A percentile compares a stretch with the other conserved stretches of the same genome.
phyloP scores from a whole-genome alignment of 2,888 invertebrate genomes.

The Torymus auratus region DNA sequence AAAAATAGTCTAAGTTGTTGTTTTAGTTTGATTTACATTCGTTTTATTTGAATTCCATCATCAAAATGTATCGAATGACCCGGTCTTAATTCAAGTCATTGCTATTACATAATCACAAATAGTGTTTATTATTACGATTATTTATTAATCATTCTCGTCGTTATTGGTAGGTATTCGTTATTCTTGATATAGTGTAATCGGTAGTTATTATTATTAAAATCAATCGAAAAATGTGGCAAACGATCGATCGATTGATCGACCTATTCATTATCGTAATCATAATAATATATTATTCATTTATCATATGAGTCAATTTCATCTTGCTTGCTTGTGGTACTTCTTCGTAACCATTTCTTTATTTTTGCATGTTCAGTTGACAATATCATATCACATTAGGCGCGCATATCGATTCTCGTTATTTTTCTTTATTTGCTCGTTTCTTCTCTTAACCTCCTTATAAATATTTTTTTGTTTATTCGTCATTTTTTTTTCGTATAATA shows the following conservation, averaged over 20 bases:
- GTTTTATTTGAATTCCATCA: slow-evolving; percentile 76
- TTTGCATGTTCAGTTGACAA: slow-evolving; percentile 65
- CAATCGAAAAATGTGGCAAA: slow-evolving; percentile 65
- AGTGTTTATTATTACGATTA: slow-evolving; percentile 74
- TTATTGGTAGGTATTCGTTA: slow-evolving; percentile 68
- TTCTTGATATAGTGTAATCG: slow-evolving; percentile 62
- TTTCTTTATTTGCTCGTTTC: slow-evolving; percentile 60
- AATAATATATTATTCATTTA: slow-evolving; percentile 57
- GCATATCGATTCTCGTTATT: slow-evolving; percentile 60
- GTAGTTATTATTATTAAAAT: slow-evolving; percentile 64
- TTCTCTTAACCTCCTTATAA: slow-evolving; percentile 61
- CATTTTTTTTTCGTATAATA: slow-evolving; percentile 57
- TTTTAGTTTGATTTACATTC: slow-evolving; percentile 76
- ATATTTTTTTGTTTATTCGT: slow-evolving; percentile 60
- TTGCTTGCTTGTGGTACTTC: slow-evolving; percentile 57
- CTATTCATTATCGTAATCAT: slow-evolving; percentile 52
- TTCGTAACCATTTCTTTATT: slow-evolving; percentile 57
- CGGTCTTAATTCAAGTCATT: slow-evolving; percentile 75
- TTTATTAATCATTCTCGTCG: slow-evolving; percentile 72
- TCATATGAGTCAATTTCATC: slow-evolving; percentile 55
- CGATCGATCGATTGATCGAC: slow-evolving; percentile 61
- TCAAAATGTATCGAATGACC: slow-evolving; percentile 76
- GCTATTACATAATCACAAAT: slow-evolving; percentile 76
- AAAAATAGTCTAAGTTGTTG: slow-evolving; percentile 73
- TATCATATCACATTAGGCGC: slow-evolving; percentile 65